Conservation (phyloP, 2,888 invertebrate genomes). For the Sinopyrophorus schimmeli region DNA sequence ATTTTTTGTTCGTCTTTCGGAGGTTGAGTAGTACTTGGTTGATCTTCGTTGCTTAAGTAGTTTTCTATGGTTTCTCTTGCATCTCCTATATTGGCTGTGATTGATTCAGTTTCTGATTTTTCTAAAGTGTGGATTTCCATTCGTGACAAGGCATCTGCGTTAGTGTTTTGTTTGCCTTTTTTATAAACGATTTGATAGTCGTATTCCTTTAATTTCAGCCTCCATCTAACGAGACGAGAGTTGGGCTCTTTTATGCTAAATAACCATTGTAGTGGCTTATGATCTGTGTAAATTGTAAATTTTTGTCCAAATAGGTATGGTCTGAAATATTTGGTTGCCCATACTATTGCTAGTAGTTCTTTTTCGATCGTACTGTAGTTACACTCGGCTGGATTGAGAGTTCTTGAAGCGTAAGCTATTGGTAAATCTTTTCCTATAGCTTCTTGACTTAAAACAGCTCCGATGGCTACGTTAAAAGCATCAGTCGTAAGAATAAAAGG, state of each 20-base stretch:
- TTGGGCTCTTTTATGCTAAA: constrained; percentile 35
- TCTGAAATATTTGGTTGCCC: constrained; percentile 27
- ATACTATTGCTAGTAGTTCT: constrained; percentile 29
- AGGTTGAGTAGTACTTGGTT: too few species aligned
- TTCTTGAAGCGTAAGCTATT: constrained; percentile 41
- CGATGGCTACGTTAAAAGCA: constrained; percentile 38
- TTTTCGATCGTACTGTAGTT: constrained; percentile 27
- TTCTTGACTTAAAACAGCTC: constrained; percentile 40
- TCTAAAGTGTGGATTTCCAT: constrained; percentile 1
- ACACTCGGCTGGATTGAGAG: constrained; percentile 32
- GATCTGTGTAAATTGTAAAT: constrained; percentile 44
- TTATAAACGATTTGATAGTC: constrained; percentile 40
- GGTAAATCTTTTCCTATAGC: too few species aligned
- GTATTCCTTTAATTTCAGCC: constrained; percentile 39
- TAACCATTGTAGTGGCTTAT: constrained; percentile 41
- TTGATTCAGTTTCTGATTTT: too few species aligned
- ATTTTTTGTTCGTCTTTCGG: too few species aligned
- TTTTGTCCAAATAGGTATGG: constrained; percentile 29
- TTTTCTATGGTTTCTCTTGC: too few species aligned
- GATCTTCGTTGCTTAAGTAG: too few species aligned
- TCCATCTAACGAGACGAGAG: constrained; percentile 40
- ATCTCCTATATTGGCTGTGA: too few species aligned
- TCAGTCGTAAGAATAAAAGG: constrained; percentile 43
- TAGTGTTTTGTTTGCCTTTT: constrained; percentile 33
- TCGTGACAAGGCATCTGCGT: constrained; percentile 28